Conservation (phyloP, 2,888 invertebrate genomes). For the Cantharis rufa region DNA sequence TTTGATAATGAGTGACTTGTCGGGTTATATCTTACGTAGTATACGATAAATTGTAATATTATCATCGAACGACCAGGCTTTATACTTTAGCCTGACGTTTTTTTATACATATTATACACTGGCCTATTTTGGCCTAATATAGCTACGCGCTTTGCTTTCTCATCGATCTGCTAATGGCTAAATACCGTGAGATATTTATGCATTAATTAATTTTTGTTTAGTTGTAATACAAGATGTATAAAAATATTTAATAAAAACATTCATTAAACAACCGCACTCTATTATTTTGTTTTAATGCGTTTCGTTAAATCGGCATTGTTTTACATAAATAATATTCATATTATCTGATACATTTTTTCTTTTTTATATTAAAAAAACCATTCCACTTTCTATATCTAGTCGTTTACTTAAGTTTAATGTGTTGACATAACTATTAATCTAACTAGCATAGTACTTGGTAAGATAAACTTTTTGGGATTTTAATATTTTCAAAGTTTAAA, state of each 20-base stretch:
- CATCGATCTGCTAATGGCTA: slow-evolving; percentile 27
- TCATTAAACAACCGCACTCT: not conserved
- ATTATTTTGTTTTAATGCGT: not conserved
- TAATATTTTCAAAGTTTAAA: too few species aligned
- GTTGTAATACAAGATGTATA: slow-evolving; percentile 38
- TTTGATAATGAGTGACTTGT: slow-evolving; percentile 23
- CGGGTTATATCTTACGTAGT: slow-evolving; percentile 11
- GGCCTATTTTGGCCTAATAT: slow-evolving; percentile 40
- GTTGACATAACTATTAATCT: too few species aligned
- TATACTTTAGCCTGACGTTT: slow-evolving; percentile 35
- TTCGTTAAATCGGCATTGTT: not conserved
- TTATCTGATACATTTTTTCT: too few species aligned
- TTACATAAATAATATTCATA: not conserved
- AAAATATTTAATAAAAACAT: slow-evolving; percentile 33
- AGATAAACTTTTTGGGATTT: too few species aligned
- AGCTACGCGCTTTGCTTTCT: slow-evolving; percentile 38
- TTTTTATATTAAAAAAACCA: too few species aligned
- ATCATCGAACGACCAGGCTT: slow-evolving; percentile 51
- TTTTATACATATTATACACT: slow-evolving; percentile 55
- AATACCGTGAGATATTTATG: slow-evolving; percentile 23
- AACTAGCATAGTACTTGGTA: too few species aligned
- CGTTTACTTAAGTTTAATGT: too few species aligned
- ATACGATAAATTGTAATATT: slow-evolving; percentile 21
- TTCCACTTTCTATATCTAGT: too few species aligned
- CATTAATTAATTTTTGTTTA: slow-evolving; percentile 36